phyloP scores from a whole-genome alignment of 1,140 invertebrate species.

The Panagrolaimus sp. region DNA sequence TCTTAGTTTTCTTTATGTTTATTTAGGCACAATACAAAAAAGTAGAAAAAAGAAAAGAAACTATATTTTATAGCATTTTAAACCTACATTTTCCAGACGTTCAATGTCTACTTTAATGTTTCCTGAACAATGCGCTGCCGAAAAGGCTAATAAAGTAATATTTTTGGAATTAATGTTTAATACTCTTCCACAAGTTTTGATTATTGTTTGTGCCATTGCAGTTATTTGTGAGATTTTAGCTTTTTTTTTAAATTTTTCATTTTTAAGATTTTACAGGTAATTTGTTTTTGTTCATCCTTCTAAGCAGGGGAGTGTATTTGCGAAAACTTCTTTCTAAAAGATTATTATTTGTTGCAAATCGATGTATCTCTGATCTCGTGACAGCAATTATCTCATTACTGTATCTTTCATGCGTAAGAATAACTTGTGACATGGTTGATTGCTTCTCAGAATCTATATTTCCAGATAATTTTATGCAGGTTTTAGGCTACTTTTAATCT shows the following conservation, averaged over 20 bases:
- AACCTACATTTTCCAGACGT: too few species aligned
- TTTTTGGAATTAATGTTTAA: background rate
- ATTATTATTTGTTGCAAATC: background rate
- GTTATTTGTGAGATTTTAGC: background rate
- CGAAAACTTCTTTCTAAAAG: conserved; percentile 1
- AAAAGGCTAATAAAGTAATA: background rate
- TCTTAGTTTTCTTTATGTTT: too few species aligned
- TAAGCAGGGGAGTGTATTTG: background rate
- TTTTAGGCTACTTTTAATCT: background rate
- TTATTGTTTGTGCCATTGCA: background rate
- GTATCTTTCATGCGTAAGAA: background rate
- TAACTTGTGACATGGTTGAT: background rate
- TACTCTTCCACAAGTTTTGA: background rate
- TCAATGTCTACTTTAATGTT: background rate
- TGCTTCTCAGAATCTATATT: background rate
- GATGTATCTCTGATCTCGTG: background rate
- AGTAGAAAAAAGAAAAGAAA: too few species aligned
- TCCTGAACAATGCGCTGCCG: background rate
- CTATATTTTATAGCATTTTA: too few species aligned
- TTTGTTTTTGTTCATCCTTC: background rate
- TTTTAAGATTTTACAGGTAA: background rate
- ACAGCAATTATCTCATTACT: background rate
- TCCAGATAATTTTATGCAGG: conserved; percentile 12
- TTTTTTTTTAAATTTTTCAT: background rate
- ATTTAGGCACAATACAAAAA: too few species aligned